Percentiles rank a stretch among this genome's conserved stretches.
These are phyloP conservation scores for Dolichotis patagonum DNA, from an alignment of 2,113 vertebrate species.

Conservation along the genomic window DNA sequence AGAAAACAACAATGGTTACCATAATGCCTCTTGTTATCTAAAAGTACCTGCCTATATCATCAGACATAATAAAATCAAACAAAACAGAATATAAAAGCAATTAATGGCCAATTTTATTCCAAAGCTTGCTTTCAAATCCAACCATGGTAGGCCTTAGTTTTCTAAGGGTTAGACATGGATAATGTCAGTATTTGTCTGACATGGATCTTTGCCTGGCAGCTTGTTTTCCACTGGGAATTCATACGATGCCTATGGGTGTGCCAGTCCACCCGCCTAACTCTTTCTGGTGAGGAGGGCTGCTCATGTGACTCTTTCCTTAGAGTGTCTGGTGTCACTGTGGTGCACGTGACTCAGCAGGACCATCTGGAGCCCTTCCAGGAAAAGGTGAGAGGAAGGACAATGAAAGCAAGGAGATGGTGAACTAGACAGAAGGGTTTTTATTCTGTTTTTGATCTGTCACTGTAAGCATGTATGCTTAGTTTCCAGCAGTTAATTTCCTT, in stretches of 20 bases:
- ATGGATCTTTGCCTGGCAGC: background rate
- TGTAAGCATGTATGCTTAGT: background rate
- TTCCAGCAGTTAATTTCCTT: background rate
- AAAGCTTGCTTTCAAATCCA: background rate
- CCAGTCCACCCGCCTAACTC: background rate
- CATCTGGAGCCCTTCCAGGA: background rate
- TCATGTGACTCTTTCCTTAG: background rate
- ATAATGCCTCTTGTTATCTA: no score
- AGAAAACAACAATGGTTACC: no score
- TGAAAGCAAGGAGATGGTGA: background rate
- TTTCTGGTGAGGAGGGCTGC: background rate
- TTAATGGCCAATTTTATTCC: background rate
- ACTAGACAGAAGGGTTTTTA: background rate
- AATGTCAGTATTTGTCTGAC: background rate
- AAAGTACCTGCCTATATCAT: no score
- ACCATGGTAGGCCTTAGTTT: background rate
- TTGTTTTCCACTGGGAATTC: background rate
- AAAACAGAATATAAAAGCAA: no score
- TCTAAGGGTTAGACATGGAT: background rate
- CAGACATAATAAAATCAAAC: no score
- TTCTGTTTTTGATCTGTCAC: background rate
- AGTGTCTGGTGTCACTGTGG: background rate
- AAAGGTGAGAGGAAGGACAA: background rate
- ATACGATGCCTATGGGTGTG: background rate
- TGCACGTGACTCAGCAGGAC: rapidly evolving